Evolutionary conservation across 2,113 vertebrate species (phyloP).

Genomic region (Erinaceus europaeus): DNA sequence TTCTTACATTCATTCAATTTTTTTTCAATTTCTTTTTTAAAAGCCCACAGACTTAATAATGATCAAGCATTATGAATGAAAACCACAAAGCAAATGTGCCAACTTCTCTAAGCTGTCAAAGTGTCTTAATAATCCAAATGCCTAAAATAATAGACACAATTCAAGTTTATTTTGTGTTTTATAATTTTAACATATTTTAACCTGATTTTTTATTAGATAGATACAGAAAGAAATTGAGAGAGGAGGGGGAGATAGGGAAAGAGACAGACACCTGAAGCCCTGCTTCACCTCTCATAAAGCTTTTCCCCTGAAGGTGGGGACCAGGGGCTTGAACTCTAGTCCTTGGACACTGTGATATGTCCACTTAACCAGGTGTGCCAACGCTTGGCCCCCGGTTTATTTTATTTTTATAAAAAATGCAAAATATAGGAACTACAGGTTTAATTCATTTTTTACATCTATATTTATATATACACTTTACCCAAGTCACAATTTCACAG

Average conservation of each 20-base stretch:
- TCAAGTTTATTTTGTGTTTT: neutral
- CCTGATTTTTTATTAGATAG: no score
- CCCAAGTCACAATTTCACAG: neutral
- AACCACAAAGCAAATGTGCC: neutral
- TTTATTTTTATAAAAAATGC: neutral
- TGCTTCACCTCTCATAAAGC: no score
- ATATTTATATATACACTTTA: neutral
- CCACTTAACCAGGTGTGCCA: no score
- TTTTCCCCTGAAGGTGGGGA: no score
- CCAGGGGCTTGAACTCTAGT: no score
- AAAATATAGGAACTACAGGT: neutral
- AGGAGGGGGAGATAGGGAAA: no score
- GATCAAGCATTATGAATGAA: neutral
- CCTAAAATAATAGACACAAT: conserved; percentile 5
- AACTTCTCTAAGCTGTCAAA: neutral
- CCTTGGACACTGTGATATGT: no score
- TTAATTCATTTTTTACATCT: neutral
- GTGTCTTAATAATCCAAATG: conserved; percentile 25
- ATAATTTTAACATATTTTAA: no score
- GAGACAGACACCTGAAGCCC: no score
- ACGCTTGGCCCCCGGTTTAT: no score
- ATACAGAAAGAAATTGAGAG: no score
- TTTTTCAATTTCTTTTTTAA: no score
- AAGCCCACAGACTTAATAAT: neutral
- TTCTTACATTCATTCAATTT: neutral